A percentile compares a stretch with the other conserved stretches of the same genome.
phyloP scores from a whole-genome alignment of 2,797 vertebrate genomes.

The Etheostoma perlongum region DNA sequence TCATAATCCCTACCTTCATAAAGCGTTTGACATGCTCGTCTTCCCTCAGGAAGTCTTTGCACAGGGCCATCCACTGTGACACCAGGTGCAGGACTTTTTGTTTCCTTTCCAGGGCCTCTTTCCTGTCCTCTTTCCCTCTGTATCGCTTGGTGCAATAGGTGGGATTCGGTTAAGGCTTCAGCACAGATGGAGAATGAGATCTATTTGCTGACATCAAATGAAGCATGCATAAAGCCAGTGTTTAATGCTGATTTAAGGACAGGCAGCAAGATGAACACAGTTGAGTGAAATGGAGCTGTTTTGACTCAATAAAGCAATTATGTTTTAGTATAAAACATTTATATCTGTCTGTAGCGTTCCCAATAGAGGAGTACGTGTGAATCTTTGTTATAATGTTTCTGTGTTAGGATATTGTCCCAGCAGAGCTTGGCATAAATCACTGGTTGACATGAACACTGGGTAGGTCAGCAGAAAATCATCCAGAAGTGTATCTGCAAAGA shows the following conservation, averaged over 20 bases:
- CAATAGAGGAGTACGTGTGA: not conserved
- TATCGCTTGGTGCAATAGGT: constrained; percentile 95
- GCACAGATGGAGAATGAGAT: constrained; percentile 43
- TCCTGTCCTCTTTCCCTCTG: constrained; percentile 89
- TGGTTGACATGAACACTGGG: constrained; percentile 96
- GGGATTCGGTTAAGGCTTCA: constrained; percentile 77
- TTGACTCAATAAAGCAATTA: not conserved
- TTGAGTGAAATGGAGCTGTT: constrained; percentile 9
- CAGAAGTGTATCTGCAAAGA: constrained; percentile 90
- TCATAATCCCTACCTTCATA: constrained; percentile 88
- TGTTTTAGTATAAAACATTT: constrained; percentile 27
- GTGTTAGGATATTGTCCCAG: constrained; percentile 95
- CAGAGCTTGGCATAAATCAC: constrained; percentile 96
- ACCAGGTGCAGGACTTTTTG: constrained; percentile 94
- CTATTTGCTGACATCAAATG: constrained; percentile 21
- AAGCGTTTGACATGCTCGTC: constrained; percentile 95
- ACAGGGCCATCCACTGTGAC: constrained; percentile 93
- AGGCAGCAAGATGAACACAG: constrained; percentile 11
- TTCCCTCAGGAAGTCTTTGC: constrained; percentile 92
- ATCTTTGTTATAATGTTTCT: constrained; percentile 15
- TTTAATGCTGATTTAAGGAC: constrained; percentile 18
- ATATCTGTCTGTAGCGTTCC: not conserved
- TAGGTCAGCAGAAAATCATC: constrained; percentile 98
- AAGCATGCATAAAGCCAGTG: constrained; percentile 3
- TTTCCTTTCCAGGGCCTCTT: constrained; percentile 91